These are phyloP conservation scores for Drosophila ezoana DNA, from an alignment of 2,888 invertebrate species.

Conservation along the genomic window DNA sequence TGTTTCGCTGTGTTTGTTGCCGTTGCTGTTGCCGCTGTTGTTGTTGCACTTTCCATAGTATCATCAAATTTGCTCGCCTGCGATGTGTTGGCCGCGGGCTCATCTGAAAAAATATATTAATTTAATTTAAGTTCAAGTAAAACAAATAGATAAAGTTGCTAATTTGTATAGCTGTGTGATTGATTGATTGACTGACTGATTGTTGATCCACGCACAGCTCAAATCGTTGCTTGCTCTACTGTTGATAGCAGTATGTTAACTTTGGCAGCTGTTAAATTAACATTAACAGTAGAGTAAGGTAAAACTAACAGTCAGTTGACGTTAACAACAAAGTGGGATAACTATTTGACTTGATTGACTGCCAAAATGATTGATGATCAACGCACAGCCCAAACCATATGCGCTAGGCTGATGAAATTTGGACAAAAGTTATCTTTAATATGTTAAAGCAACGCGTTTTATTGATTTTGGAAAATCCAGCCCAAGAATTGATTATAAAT, in stretches of 20 bases:
- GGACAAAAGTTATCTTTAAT: no score
- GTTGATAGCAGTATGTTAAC: no score
- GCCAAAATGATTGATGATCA: not conserved
- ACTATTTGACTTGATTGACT: not conserved
- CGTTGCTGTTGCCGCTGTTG: conserved; percentile 29
- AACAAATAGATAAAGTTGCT: no score
- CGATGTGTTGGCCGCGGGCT: conserved; percentile 79
- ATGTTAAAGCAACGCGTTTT: no score
- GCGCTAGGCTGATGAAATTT: not conserved
- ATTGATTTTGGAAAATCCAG: not conserved
- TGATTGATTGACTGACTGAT: conserved; percentile 2
- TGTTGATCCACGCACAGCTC: not conserved
- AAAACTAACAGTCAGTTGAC: no score
- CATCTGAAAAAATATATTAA: conserved; percentile 72
- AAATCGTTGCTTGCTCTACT: no score
- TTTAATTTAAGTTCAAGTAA: conserved; percentile 1
- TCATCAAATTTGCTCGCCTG: conserved; percentile 64
- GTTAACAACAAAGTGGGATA: no score
- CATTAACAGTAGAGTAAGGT: no score
- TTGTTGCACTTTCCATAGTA: conserved; percentile 83
- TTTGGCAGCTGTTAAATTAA: no score
- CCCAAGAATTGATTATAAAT: not conserved
- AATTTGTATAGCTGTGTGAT: not conserved
- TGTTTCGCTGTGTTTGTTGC: conserved; percentile 65
- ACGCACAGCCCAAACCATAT: not conserved